These are phyloP conservation scores for Opisthocomus hoazin DNA, from an alignment of 2,113 vertebrate species.

Conservation along the genomic window DNA sequence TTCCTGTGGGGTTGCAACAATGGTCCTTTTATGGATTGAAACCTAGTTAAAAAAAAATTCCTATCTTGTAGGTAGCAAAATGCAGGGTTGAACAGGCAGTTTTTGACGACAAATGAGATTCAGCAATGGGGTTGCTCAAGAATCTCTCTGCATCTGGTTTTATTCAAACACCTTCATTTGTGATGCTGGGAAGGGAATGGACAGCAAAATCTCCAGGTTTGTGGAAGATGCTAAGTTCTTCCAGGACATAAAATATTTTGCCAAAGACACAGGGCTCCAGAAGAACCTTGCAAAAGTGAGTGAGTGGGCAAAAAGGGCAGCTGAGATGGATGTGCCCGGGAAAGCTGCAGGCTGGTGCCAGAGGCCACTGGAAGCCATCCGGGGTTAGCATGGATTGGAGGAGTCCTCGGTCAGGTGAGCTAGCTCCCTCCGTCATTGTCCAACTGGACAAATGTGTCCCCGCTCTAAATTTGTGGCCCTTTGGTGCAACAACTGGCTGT, in stretches of 20 bases:
- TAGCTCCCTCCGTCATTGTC: not conserved
- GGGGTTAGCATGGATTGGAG: not conserved
- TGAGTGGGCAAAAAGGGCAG: not conserved
- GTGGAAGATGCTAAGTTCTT: not conserved
- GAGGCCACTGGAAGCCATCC: not conserved
- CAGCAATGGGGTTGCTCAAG: not conserved
- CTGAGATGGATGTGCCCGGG: not conserved
- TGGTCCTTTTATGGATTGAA: not conserved
- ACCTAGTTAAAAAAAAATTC: not conserved
- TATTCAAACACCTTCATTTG: not conserved
- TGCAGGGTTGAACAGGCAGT: not conserved
- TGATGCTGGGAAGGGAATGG: not conserved
- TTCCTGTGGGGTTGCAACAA: not conserved
- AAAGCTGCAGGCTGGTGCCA: not conserved
- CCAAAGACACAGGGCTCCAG: not conserved
- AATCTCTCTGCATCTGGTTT: not conserved
- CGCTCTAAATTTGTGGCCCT: constrained; percentile 16
- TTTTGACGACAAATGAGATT: not conserved
- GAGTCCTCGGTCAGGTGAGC: fast-evolving
- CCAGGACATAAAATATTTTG: not conserved
- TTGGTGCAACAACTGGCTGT: constrained; percentile 12
- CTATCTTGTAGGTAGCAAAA: not conserved
- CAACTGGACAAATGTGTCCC: not conserved
- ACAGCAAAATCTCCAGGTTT: not conserved
- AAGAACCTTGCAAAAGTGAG: not conserved